phyloP scores from a whole-genome alignment of 1,140 invertebrate species.

The Calliopsis andreniformis region DNA sequence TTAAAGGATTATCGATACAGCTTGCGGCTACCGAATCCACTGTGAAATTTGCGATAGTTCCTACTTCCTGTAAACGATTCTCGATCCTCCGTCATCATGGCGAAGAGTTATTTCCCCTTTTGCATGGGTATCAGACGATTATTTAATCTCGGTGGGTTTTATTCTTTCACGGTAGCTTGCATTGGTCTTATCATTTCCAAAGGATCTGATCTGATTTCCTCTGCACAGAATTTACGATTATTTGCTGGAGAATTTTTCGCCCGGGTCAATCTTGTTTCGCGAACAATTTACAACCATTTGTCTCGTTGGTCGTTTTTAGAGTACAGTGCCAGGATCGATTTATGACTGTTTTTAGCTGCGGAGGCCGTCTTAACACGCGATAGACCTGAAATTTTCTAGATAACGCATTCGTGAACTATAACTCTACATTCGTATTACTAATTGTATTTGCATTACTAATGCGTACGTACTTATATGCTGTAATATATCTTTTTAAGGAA shows the following conservation, averaged over 20 bases:
- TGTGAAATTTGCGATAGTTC: neutral
- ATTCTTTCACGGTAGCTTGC: too few relatives aligned
- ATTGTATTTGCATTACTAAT: too few relatives aligned
- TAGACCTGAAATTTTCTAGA: neutral
- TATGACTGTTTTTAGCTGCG: neutral
- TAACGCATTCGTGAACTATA: neutral
- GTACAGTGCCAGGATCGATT: neutral
- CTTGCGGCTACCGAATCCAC: neutral
- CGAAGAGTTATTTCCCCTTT: too few relatives aligned
- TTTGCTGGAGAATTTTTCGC: too few relatives aligned
- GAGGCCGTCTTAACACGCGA: neutral
- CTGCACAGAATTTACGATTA: neutral
- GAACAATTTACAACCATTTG: slow-evolving; percentile 15
- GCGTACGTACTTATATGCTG: too few relatives aligned
- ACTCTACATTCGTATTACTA: neutral
- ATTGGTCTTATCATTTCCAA: too few relatives aligned
- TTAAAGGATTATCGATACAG: neutral
- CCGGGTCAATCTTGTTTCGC: neutral
- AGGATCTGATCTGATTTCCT: neutral
- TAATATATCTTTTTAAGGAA: too few relatives aligned
- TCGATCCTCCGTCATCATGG: too few relatives aligned
- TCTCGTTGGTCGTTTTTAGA: too few relatives aligned
- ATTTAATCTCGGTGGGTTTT: too few relatives aligned
- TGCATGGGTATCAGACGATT: too few relatives aligned
- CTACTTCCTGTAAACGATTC: too few relatives aligned